Conservation (phyloP, 2,888 invertebrate genomes). For the Melipona bicolor region DNA sequence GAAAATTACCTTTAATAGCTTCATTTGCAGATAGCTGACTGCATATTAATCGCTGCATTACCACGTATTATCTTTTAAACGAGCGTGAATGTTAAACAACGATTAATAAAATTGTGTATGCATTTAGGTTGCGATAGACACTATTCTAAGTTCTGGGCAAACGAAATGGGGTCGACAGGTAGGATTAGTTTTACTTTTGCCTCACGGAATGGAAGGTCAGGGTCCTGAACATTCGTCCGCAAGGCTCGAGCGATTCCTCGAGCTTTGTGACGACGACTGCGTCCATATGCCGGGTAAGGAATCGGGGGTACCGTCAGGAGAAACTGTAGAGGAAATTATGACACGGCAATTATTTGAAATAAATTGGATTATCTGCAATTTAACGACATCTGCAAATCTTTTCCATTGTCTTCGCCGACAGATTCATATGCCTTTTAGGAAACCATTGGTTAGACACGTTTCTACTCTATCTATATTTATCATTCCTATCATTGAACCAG, state of each 20-base stretch:
- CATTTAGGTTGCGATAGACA: slow-evolving; percentile 87
- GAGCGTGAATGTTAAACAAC: too few relatives aligned
- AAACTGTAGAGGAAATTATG: slow-evolving; percentile 79
- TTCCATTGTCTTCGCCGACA: slow-evolving; percentile 92
- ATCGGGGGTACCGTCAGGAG: slow-evolving; percentile 85
- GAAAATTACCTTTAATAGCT: not conserved
- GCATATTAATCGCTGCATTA: too few relatives aligned
- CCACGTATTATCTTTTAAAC: too few relatives aligned
- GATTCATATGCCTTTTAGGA: slow-evolving; percentile 91
- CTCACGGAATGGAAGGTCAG: slow-evolving; percentile 94
- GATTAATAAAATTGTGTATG: not conserved
- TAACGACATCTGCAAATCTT: slow-evolving; percentile 91
- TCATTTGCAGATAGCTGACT: too few relatives aligned
- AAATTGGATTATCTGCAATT: slow-evolving; percentile 90
- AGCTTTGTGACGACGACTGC: slow-evolving; percentile 89
- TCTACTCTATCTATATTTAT: not conserved
- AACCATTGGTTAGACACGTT: slow-evolving; percentile 87
- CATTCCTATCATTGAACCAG: not conserved
- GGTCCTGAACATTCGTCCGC: slow-evolving; percentile 89
- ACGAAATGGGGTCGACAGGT: slow-evolving; percentile 93
- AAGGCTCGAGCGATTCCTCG: slow-evolving; percentile 89
- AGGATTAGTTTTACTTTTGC: slow-evolving; percentile 91
- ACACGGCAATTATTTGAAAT: slow-evolving; percentile 90
- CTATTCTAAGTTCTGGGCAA: slow-evolving; percentile 89
- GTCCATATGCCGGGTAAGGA: slow-evolving; percentile 87